Conservation (phyloP, 2,888 invertebrate genomes). For the Latrodectus elegans region DNA sequence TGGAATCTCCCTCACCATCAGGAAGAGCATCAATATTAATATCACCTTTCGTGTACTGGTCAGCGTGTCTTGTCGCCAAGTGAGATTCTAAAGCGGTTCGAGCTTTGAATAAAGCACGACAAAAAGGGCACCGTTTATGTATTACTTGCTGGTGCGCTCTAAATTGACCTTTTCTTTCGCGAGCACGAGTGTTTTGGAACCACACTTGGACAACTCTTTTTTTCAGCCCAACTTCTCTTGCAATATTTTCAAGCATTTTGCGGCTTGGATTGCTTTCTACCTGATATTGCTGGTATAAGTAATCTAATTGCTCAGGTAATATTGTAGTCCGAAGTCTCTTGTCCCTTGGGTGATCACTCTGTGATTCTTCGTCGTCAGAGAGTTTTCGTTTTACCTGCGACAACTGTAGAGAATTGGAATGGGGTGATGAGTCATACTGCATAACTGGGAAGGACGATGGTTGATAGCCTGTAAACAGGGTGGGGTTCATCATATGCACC, state of each 20-base stretch:
- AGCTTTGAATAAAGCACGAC: conserved; percentile 94
- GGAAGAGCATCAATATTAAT: conserved; percentile 95
- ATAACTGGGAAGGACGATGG: conserved; percentile 30
- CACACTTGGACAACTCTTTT: conserved; percentile 98
- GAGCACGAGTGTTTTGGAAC: conserved; percentile 92
- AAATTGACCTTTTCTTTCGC: conserved; percentile 93
- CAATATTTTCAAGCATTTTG: conserved; percentile 97
- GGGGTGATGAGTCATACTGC: conserved; percentile 79
- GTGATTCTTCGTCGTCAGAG: conserved; percentile 76
- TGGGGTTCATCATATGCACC: conserved; percentile 96
- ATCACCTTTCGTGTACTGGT: conserved; percentile 91
- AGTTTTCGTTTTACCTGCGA: conserved; percentile 63
- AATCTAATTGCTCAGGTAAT: conserved; percentile 96
- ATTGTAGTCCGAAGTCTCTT: conserved; percentile 96
- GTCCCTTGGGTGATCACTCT: conserved; percentile 82
- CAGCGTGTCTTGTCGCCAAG: conserved; percentile 92
- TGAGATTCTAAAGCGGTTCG: conserved; percentile 96
- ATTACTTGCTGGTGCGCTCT: conserved; percentile 96
- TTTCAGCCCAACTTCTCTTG: conserved; percentile 94
- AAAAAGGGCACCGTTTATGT: conserved; percentile 96
- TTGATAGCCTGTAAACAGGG: conserved; percentile 80
- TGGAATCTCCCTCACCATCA: conserved; percentile 78
- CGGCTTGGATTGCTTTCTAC: conserved; percentile 97
- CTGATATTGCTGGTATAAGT: conserved; percentile 98
- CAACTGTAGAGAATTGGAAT: conserved; percentile 82